Evolutionary conservation across 2,797 vertebrate genomes (phyloP).

Genomic region (Fundulus diaphanus): DNA sequence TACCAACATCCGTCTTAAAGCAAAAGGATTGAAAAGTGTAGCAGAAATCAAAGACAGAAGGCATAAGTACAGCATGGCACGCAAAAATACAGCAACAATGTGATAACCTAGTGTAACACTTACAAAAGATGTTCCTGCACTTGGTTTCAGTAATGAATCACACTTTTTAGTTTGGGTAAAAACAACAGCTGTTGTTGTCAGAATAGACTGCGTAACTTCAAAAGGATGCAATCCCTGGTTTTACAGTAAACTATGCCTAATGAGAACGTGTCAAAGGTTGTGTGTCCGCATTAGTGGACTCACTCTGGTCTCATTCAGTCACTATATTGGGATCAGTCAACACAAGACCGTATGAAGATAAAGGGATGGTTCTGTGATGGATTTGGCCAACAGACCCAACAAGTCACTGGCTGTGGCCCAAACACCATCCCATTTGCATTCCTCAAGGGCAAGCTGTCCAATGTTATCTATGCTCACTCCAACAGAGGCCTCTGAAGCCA

Average conservation of each 20-base stretch:
- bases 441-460: conserved; percentile 74
- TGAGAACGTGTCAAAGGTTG: conserved; percentile 20
- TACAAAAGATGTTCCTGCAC: conserved; percentile 13
- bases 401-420: conserved; percentile 55
- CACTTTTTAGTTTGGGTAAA: conserved; percentile 25
- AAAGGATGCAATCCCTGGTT: conserved; percentile 23
- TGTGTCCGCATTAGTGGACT: not conserved
- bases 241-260: conserved; percentile 28
- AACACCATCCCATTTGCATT: conserved; percentile 70
- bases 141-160: conserved; percentile 13
- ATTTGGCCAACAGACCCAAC: conserved; percentile 52
- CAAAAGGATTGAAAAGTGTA: not conserved
- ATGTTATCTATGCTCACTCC: conserved; percentile 71
- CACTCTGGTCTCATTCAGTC: not conserved
- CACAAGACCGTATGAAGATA: conserved; percentile 29
- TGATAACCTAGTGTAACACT: not conserved
- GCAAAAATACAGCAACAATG: not conserved
- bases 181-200: not conserved
- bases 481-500: conserved; percentile 65
- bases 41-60: not conserved
- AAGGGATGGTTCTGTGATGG: conserved; percentile 40
- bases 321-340: conserved; percentile 20
- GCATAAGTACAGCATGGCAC: not conserved
- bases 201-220: not conserved
- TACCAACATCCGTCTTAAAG: not conserved